Conservation (phyloP, 2,888 invertebrate species). For the Brachyopa scutellaris region DNA sequence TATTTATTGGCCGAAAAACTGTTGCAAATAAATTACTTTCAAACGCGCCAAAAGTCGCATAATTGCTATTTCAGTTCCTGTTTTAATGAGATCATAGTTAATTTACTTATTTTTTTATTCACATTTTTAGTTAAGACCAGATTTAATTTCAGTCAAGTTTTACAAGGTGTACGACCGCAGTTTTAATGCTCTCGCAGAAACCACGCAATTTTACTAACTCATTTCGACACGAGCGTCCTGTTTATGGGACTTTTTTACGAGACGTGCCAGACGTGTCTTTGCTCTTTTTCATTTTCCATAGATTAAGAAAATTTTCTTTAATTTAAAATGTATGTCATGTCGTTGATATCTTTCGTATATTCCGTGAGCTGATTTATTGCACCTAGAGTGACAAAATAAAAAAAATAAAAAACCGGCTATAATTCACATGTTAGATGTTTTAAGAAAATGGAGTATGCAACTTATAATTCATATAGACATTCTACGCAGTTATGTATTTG, state of each 20-base stretch:
- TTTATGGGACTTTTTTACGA: background rate
- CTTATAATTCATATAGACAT: too few species aligned
- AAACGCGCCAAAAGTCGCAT: too few species aligned
- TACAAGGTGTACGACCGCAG: background rate
- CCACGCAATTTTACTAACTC: background rate
- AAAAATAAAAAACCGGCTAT: background rate
- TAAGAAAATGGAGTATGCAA: background rate
- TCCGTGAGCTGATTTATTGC: slow-evolving; percentile 4
- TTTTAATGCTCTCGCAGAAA: background rate
- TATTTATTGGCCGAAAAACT: too few species aligned
- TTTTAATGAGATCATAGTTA: background rate
- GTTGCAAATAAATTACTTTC: too few species aligned
- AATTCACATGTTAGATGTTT: too few species aligned
- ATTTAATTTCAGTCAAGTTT: background rate
- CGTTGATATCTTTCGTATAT: background rate
- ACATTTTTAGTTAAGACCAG: background rate
- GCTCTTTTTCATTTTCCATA: slow-evolving; percentile 22
- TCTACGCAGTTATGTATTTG: background rate
- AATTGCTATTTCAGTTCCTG: background rate
- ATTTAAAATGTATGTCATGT: background rate
- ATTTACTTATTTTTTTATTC: background rate
- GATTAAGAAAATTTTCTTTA: slow-evolving; percentile 10
- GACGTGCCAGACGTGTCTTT: background rate
- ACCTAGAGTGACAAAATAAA: background rate
- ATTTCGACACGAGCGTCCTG: slow-evolving; percentile 1